Base-by-base conservation (phyloP, 2,113 vertebrate genomes). In the Beaufortia kweichowensis region DNA sequence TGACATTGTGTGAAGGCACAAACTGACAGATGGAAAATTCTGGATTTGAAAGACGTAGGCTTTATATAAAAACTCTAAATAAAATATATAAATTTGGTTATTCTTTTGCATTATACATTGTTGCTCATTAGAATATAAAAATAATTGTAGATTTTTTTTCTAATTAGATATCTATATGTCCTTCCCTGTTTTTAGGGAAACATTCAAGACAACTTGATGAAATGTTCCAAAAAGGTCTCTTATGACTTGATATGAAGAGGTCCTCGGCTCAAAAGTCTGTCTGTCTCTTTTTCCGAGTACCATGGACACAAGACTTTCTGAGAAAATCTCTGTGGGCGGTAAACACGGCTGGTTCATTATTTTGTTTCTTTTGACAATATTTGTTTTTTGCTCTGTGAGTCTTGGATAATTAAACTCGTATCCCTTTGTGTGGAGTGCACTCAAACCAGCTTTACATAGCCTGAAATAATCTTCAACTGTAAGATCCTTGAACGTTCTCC, bases 371-470 rank as follows among this genome's bases (percentile, higher is more conserved):
- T 73, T 75, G 50, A 60, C n/a, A 31, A 69, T 66, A 28, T 67
- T 76, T 55, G 24, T 50, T 55, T n/a, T 74, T 69, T 46, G 46
- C 50, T 21, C 55, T 43, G 31, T 67, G 56, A 64, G 74, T 59
- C 23, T 56, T 31, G 57, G 73, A 33, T 70, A 68, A 72, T 50
- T 56, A 71, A 33, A 66, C 60, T 65, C 61, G 17, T 73, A 39
- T 75, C 71, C 35, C 56, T 66, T 60, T 43, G 62, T 65, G 80
- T 75, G 67, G 64, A 73, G 66, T 63, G 74, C 41, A 46, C 60
- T 74, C 33, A 57, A 28, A 31, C 31, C 61, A 79, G 61, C 62
- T 76, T 35, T 46, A 31, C 57, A 15, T 78, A n/a, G 43, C 57
- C 46, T 48, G 31, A 59, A 59, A 71, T 57, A n/a, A 29, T 60